Base-by-base conservation (phyloP, 2,113 vertebrate genomes). In the Arenaria interpres region DNA sequence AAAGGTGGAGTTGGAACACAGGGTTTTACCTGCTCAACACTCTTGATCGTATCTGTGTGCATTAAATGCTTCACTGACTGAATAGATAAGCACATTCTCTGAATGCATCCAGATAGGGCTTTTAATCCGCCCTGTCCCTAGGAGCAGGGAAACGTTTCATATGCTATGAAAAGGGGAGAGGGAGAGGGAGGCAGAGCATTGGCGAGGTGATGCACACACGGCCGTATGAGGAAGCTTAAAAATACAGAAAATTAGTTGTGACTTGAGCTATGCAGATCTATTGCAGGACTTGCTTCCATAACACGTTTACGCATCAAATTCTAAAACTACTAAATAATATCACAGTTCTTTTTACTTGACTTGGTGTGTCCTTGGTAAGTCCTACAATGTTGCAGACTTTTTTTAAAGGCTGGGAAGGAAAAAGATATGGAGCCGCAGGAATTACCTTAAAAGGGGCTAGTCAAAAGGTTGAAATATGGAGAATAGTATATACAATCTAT, bases 241-340 rank as follows among this genome's bases (percentile, higher is more conserved):
- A 67, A 16, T 3, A 19, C 8, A 18, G 15, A 30, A 18, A 16
- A 37, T 46, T 2, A 2, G 8, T 21, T 30, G 23, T 48, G 46
- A 35, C 35, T 48, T 56, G 35, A 74, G 30, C 39, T 57, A 4
- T 20, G 33, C 21, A n/a, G 68, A 60, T 71, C 37, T 46, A 3
- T 24, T 57, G 46, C 62, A 50, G 39, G 9, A 4, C 13, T 15
- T 59, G n/a, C 32, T 39, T 16, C 33, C 7, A 1, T 5, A 18
- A 7, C 1, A 0, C 22, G 5, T 21, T n/a, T n/a, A 7, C 9
- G 48, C 10, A 13, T 7, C 24, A 9, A 83, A 25, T 39, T 63
- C n/a, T 67, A 6, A 57, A 66, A 62, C 46, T 19, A 25, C 45
- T 41, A 19, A 60, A 32, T 41, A 8, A 22, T 10, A 63, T 24